Evolutionary conservation across 2,797 vertebrate genomes (phyloP), one percentile per base, ranked within the genome.

Genomic region (Diplodus sargus): DNA sequence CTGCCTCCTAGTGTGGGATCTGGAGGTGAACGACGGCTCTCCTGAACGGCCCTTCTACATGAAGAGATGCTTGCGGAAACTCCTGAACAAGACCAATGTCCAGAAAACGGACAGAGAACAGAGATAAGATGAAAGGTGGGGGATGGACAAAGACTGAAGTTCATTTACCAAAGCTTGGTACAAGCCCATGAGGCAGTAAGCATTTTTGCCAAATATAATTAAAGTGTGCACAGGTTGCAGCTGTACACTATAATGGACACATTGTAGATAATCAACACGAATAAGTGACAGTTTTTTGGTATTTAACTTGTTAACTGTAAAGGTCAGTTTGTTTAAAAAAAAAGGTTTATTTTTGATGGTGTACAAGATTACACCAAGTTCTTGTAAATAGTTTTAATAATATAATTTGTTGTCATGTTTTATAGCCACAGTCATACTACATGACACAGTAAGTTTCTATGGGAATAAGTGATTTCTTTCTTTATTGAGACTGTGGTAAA

Each of bases 1-100:
- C 94, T 95, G 90, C 92, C 84, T 88, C 82, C 76, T 86, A 96
- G 96, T 95, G 95, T 93, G 91, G 88, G 96, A 96, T 82, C 73
- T 94, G 92, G 95, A 96, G 89, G 90, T 85, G 82, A 95, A 96
- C 4, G 90, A 95, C 15, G 95, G 95, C 63, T 95, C 96, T 23
- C 25, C 84, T 0, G 81, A 68, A 39, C 94, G 85, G 65, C 95
- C 95, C 13, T 96, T 91, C 92, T 89, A 87, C 83, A 85, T 93
- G 95, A 92, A 15, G 79, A 88, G 74, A 65, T 61, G 74, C 25
- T 75, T 96, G 76, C 81, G 78, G 90, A 84, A 75, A 84, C 92
- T 96, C 84, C 89, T 92, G 42, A 86, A 92, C 74, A 92, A 93
- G 89, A 78, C 68, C 60, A 94, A 91, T 52, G 39, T 63, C 23